Evolutionary conservation across 2,113 vertebrate genomes (phyloP), one percentile per base, ranked within the genome.

Genomic region (Peromyscus californicus): DNA sequence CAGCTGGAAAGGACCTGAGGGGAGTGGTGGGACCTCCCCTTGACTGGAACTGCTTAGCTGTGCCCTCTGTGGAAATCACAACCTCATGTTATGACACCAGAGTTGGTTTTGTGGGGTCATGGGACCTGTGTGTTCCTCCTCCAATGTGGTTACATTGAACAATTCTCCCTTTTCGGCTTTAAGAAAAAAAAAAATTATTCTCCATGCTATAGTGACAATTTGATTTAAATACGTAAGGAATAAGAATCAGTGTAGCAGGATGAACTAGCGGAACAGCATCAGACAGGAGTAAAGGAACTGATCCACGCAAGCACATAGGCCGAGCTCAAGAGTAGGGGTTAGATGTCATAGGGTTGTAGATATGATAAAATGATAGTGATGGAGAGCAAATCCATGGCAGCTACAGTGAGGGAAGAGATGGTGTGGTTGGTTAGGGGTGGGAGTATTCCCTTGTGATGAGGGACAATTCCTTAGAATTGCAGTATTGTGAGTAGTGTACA

Each of bases 141-240:
- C 42, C 29, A 69, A 11, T 86, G 42, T 67, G 42, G 63, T 36
- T 26, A 69, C 42, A 51, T 51, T 65, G 63, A 33, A 69, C 31
- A 87, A 5, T 69, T 69, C 29, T 86, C 84, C 31, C 22, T 51
- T 87, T 87, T 69, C 84, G 36, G 83, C 5, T 67, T 86, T 67
- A 11, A 21, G 39, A 16, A 10, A 19, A 6, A 24, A 16, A 24
- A 15, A 51, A 31, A 5, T 39, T 83, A 22, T 89, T 17, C 22
- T n/a, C 24, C 21, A 51, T 6, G 17, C 19, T 24, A 0, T 79
- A 84, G 51, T 80, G 33, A 88, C 61, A 88, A 79, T 13, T 74
- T 89, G 69, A 48, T 82, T 83, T 65, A 89, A 95, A 94, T 80
- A 82, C 74, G 67, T 48, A 89, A 89, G 82, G 69, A 74, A 39